These are phyloP conservation scores for Scaptomyza flava DNA, from an alignment of 2,888 invertebrate genomes.

Conservation along the genomic window DNA sequence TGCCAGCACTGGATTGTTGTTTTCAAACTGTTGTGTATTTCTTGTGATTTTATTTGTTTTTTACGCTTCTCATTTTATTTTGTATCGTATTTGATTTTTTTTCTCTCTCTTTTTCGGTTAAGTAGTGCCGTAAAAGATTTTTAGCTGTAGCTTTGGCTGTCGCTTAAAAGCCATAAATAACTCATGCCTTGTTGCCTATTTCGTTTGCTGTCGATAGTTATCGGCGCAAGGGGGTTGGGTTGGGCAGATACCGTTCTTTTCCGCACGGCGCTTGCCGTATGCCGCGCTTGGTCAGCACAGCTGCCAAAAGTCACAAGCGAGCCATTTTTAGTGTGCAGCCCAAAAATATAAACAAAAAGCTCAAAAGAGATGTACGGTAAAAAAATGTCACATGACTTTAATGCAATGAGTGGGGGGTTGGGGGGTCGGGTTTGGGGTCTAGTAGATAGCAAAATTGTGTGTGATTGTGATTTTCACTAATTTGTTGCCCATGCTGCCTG, in stretches of 20 bases:
- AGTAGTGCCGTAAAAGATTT: constrained; percentile 40
- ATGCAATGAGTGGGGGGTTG: not conserved
- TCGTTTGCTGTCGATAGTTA: constrained; percentile 76
- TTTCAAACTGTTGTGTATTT: constrained; percentile 17
- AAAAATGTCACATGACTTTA: constrained; percentile 36
- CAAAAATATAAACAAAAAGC: constrained; percentile 2
- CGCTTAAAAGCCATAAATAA: constrained; percentile 77
- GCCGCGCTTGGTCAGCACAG: constrained; percentile 67
- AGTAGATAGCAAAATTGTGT: constrained; percentile 37
- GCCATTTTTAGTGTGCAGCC: constrained; percentile 13
- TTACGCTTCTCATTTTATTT: not conserved
- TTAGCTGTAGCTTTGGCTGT: constrained; percentile 56
- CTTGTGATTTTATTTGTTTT: not conserved
- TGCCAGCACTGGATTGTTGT: constrained; percentile 2
- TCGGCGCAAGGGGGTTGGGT: constrained; percentile 37
- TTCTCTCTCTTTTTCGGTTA: constrained; percentile 7
- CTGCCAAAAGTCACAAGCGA: constrained; percentile 66
- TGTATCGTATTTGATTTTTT: constrained; percentile 11
- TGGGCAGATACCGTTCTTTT: not conserved
- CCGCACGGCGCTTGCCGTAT: too few species aligned
- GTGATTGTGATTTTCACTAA: constrained; percentile 72
- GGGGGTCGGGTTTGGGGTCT: not conserved
- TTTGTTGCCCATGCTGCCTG: constrained; percentile 73
- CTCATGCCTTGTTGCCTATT: constrained; percentile 69
- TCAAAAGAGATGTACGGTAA: not conserved